Evolutionary conservation across 30 jellyfish, hydroid and myxozoan genomes (phyloP), one percentile per base, ranked within the genome.

Genomic region (Calvadosia cruxmelitensis): DNA sequence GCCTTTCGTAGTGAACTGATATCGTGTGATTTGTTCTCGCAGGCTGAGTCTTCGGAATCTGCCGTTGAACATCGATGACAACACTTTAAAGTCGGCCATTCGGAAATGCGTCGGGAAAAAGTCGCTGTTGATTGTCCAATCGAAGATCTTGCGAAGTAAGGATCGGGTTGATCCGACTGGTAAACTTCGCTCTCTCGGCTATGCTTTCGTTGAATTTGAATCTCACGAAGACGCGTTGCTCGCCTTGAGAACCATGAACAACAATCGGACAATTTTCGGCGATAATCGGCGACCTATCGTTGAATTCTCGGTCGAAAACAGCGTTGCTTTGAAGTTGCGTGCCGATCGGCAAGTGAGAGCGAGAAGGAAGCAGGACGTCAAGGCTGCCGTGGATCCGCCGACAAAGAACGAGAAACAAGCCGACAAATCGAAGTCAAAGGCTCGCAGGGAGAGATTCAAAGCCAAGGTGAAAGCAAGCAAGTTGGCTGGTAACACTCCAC

Each of bases 21-120:
- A n/a, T n/a, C 24, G 7, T 27, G 27, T 72, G 13, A 16, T 24
- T 28, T 64, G 30, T 75, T 28, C 25, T 57, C 80, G 2, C 53
- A 89, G 98, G 85, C 82, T 89, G 29, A 70, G 95, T 63, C 42
- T 89, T 16, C 98, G 98, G 7, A 89, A 89, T 67, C 78, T 89
- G 35, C 98, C 98, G 3, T 48, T 81, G 49, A 23, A 52, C 63
- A 48, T 63, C 2, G 89, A 66, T n/a, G 93, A 81, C 34, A 61
- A 61, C 20, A 88, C 77, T 25, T 62, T 89, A 50, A 66, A 57
- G 64, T 61, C 30, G 26, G 77, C 70, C 27, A 13, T 74, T 50
- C 15, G 32, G 31, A 76, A 77, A 27, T 75, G 78, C 13, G 76
- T 53, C 70, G 33, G 57, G 33, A 66, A 36, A 28, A 53, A 53